Base-by-base conservation (phyloP, 2,888 invertebrate species). In the Archaeoteleia sp. region DNA sequence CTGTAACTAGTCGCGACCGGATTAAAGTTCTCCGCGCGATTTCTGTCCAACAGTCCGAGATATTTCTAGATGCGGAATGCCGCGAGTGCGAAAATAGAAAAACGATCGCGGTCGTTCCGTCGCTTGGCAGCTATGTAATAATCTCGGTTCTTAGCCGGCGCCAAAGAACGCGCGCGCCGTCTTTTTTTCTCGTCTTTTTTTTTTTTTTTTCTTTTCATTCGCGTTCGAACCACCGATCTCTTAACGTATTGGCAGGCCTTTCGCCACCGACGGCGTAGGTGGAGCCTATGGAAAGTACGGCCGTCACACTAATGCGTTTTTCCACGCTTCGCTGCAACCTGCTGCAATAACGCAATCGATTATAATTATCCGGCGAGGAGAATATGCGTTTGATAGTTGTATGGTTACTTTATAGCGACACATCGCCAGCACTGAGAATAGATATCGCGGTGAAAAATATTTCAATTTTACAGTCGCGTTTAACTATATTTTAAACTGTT, bases 71-170 rank as follows among this genome's bases (percentile, higher is more conserved):
- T 53, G 54, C 43, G 62, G 67, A 68, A 68, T 68, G 67, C 35
- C 66, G 39, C 49, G 48, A 42, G 58, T 35, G 67, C 54, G 54
- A 71, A 71, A 71, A 71, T 71, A 71, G 65, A 71, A 53, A 67
- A 67, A 49, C 51, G 43, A 55, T 55, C 70, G 57, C 42, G 60
- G 37, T 61, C 14, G 30, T 57, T 39, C 23, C 46, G 46, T 12
- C 17, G 58, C 42, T 55, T 20, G 55, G 54, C 54, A 55, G 48
- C 60, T 42, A 9, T 54, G 66, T 48, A 54, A 62, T 68, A 68
- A 54, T 63, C 53, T 6, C 15, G 29, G 6, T 13, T 9, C 43
- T 60, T 15, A 46, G 35, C 35, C 53, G 65, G 60, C 55, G 60
- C 43, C 49, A 45, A 43, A 23, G 49, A 49, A 55, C 60, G 39